Evolutionary conservation across 2,888 invertebrate genomes (phyloP), one percentile per base, ranked within the genome.

Genomic region (Philereme vetulata): DNA sequence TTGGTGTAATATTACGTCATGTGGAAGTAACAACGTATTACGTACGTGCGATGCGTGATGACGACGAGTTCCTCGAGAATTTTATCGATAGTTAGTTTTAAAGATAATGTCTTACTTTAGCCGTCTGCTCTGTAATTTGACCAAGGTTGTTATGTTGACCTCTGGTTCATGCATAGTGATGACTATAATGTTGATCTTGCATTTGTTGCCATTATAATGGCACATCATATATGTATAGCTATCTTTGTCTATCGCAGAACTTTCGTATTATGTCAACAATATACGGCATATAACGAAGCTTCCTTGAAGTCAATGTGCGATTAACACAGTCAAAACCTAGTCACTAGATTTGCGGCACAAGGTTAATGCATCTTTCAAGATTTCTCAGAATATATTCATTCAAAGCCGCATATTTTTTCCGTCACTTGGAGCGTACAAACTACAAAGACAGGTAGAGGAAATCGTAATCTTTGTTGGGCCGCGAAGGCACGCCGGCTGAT

Each of bases 401-500:
- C 60, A 66, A 50, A 59, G 44, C 51, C 36, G 56, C 58, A 58
- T 43, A 45, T 57, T 51, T 50, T 54, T 60, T 45, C 55, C 61
- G 55, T 55, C 51, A 58, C 54, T 61, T 48, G 55, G 58, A 50
- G 51, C 56, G 56, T 59, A 72, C 71, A 74, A 67, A 72, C 54
- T 59, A 72, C 71, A 74, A 67, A 72, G 68, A 46, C 68, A 66
- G 58, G 59, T 65, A 64, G 64, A 72, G 67, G 68, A 70, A 72
- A 68, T 67, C 36, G 47, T 44, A 64, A 62, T 60, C 47, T 60
- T 34, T 52, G 48, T 55, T 58, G 55, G 52, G 62, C 54, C 55
- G 71, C 69, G 74, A 76, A 76, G 75, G 76, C 72, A 79, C 72
- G 76, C 74, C 75, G 76, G 66, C 72, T 74, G 77, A 70, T 77